A percentile compares a stretch with the other conserved stretches of the same genome.
Conservation (phyloP, 2,888 invertebrate genomes). For the Brenthis daphne region DNA sequence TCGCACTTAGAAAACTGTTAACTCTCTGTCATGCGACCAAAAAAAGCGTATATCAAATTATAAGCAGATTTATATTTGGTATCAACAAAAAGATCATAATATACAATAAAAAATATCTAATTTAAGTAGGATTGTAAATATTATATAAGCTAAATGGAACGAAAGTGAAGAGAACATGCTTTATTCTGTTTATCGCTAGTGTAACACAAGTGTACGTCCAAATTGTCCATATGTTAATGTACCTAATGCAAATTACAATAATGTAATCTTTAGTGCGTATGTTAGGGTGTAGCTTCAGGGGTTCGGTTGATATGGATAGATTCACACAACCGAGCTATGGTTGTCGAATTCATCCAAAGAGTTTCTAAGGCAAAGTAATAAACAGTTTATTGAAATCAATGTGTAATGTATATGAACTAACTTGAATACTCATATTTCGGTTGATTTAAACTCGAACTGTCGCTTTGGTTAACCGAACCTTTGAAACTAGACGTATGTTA, state of each 20-base stretch:
- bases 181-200: slow-evolving; percentile 66
- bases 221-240: slow-evolving; percentile 82
- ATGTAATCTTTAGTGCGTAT: slow-evolving; percentile 78
- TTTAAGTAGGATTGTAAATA: slow-evolving; percentile 58
- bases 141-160: slow-evolving; percentile 64
- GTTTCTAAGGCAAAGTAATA: not conserved
- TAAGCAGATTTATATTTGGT: slow-evolving; percentile 30
- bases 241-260: slow-evolving; percentile 81
- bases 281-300: slow-evolving; percentile 47
- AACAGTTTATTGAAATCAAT: slow-evolving; percentile 1
- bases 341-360: not conserved
- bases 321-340: not conserved
- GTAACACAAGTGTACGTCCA: slow-evolving; percentile 81
- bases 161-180: slow-evolving; percentile 68
- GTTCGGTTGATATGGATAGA: not conserved
- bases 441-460: not conserved
- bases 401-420: not conserved
- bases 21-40: slow-evolving; percentile 16
- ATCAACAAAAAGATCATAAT: slow-evolving; percentile 44
- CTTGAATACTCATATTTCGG: slow-evolving; percentile 2
- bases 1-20: slow-evolving; percentile 19
- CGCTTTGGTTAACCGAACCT: not conserved
- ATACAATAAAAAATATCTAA: slow-evolving; percentile 51
- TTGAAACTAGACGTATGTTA: slow-evolving; percentile 58
- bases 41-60: slow-evolving; percentile 13